phyloP scores from a whole-genome alignment of 2,113 vertebrate species.

The Syrmaticus mikado region DNA sequence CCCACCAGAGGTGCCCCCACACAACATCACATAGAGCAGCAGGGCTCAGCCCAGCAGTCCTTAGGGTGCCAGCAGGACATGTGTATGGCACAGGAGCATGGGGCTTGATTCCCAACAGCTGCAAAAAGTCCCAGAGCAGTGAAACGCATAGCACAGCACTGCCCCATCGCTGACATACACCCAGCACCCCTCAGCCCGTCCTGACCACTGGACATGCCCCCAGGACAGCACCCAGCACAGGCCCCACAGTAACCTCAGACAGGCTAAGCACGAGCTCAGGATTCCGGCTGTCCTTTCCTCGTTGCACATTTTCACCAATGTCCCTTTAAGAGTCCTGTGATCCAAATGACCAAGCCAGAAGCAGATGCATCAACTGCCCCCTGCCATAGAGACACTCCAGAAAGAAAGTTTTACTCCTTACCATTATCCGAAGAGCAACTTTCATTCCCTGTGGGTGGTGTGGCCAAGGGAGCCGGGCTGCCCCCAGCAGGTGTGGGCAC shows the following conservation, averaged over 20 bases:
- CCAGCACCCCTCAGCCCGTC: background rate
- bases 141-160: accelerated
- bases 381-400: background rate
- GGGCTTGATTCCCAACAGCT: background rate
- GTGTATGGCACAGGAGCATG: accelerated
- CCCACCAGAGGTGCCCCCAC: background rate
- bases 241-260: background rate
- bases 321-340: background rate
- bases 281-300: background rate
- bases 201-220: background rate
- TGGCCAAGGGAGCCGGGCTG: accelerated
- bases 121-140: background rate
- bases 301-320: background rate
- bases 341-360: background rate
- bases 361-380: background rate
- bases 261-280: background rate
- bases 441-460: background rate
- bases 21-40: accelerated
- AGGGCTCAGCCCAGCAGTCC: background rate
- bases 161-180: background rate
- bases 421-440: background rate
- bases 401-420: slow-evolving; percentile 16
- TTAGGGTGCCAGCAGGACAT: background rate
- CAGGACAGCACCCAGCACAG: background rate
- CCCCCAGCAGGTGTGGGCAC: accelerated